Percentiles rank a stretch among this genome's conserved stretches.
phyloP scores from a whole-genome alignment of 2,113 vertebrate species.

The Pelmatolapia mariae region DNA sequence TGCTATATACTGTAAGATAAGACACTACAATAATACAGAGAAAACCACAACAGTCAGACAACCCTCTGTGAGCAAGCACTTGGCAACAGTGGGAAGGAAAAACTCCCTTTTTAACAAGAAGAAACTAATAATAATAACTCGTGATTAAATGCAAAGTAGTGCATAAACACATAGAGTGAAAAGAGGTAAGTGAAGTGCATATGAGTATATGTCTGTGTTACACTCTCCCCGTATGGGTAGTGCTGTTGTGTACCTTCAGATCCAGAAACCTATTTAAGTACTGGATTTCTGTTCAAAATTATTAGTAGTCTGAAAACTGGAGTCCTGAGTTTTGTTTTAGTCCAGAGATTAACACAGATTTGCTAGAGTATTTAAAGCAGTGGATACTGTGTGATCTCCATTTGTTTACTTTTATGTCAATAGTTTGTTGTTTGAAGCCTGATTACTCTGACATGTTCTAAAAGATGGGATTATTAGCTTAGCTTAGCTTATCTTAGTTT shows the following conservation, averaged over 20 bases:
- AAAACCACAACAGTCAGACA: neutral
- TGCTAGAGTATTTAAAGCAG: neutral
- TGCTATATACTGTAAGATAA: neutral
- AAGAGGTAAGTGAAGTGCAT: neutral
- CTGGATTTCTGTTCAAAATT: neutral
- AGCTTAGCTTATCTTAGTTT: rapidly evolving
- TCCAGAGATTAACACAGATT: neutral
- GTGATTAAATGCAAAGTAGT: neutral
- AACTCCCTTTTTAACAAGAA: neutral
- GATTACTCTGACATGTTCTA: neutral
- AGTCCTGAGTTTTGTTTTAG: neutral
- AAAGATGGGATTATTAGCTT: neutral
- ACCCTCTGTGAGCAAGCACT: neutral
- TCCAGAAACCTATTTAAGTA: neutral
- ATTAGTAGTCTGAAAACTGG: neutral
- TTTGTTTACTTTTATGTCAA: neutral
- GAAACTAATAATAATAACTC: neutral
- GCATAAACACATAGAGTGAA: neutral
- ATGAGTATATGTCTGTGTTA: neutral
- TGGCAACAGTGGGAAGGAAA: neutral
- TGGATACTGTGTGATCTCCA: neutral
- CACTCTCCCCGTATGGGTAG: neutral
- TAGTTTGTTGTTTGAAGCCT: neutral
- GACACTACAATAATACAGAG: neutral
- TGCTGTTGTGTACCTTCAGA: neutral